These are phyloP conservation scores for Spinibarbus caldwelli DNA, from an alignment of 2,797 vertebrate species.

Conservation along the genomic window DNA sequence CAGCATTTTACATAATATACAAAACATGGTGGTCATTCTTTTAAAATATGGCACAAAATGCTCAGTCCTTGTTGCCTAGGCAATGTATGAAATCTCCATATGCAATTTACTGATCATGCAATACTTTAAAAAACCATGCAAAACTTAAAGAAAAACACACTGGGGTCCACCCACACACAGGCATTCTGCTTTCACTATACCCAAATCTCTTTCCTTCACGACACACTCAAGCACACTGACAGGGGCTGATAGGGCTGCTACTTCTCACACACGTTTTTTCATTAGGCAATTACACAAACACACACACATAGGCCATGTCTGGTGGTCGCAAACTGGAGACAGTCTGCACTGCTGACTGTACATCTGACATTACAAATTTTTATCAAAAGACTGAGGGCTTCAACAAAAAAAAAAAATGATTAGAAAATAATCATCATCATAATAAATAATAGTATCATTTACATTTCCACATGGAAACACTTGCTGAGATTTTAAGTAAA, in stretches of 20 bases:
- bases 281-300: slow-evolving; percentile 31
- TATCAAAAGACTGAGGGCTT: background rate
- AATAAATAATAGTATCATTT: background rate
- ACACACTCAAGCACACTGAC: slow-evolving; percentile 51
- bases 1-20: background rate
- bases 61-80: slow-evolving; percentile 2
- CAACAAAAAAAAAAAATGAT: background rate
- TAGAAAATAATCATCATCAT: background rate
- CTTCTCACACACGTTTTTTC: slow-evolving; percentile 42
- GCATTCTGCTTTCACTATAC: slow-evolving; percentile 46
- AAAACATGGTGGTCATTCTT: background rate
- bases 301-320: slow-evolving; percentile 11
- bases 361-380: background rate
- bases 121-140: slow-evolving; percentile 4
- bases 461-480: background rate
- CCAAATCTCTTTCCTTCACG: slow-evolving; percentile 52
- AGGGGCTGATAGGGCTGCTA: slow-evolving; percentile 25
- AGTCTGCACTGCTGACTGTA: background rate
- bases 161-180: slow-evolving; percentile 53
- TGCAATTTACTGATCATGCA: slow-evolving; percentile 13
- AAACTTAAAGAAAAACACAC: slow-evolving; percentile 49
- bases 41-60: slow-evolving; percentile 16
- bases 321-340: background rate
- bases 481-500: background rate
- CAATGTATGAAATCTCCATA: background rate